These are phyloP conservation scores for Archivesica marissinica DNA, from an alignment of 1,140 invertebrate species.

Conservation along the genomic window DNA sequence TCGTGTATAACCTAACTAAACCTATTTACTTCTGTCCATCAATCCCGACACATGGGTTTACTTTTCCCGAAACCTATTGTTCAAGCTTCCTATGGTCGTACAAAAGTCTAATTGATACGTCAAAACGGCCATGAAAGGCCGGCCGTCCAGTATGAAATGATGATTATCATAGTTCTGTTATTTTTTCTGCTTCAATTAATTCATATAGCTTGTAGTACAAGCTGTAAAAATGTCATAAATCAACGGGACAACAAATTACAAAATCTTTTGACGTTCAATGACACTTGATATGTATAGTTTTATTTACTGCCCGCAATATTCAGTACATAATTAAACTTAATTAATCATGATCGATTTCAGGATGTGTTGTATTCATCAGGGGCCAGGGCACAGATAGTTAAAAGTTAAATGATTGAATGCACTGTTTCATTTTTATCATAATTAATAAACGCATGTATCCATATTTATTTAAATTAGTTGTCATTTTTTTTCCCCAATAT, in stretches of 20 bases:
- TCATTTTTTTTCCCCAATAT: no score
- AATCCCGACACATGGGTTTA: neutral
- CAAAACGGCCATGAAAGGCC: constrained; percentile 25
- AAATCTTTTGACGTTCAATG: neutral
- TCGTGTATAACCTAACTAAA: neutral
- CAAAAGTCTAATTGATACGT: constrained; percentile 52
- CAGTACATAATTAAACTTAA: no score
- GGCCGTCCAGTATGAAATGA: neutral
- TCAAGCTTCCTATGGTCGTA: neutral
- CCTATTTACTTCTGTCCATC: constrained; percentile 47
- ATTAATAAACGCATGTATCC: neutral
- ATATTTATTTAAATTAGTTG: no score
- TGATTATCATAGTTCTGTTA: neutral
- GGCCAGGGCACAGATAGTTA: no score
- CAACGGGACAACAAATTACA: neutral
- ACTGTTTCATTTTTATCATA: no score
- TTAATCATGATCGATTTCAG: neutral
- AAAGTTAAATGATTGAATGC: no score
- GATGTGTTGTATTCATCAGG: no score
- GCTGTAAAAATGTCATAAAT: constrained; percentile 33
- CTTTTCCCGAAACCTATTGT: neutral
- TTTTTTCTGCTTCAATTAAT: neutral
- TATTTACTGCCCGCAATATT: no score
- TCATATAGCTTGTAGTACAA: neutral
- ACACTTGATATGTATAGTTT: no score